These are phyloP conservation scores for Poecilia gillii DNA, from an alignment of 2,797 vertebrate species.

Conservation along the genomic window DNA sequence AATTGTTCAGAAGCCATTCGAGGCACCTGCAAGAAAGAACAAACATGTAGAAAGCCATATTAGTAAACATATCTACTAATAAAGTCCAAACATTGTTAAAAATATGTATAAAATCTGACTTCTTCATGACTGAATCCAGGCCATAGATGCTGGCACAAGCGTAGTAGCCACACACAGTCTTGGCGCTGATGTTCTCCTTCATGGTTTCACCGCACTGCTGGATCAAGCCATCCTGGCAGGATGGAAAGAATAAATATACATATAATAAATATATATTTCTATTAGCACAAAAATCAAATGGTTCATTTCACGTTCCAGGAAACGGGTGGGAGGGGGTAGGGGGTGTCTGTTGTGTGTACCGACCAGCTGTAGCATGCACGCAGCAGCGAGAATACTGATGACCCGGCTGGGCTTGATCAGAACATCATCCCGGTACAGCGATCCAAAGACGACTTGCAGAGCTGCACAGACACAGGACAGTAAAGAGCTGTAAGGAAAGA, in stretches of 20 bases:
- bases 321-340: neutral
- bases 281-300: neutral
- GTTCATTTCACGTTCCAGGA: neutral
- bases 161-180: slow-evolving; percentile 93
- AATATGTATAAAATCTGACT: slow-evolving; percentile 77
- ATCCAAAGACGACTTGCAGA: slow-evolving; percentile 96
- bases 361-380: slow-evolving; percentile 97
- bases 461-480: slow-evolving; percentile 74
- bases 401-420: slow-evolving; percentile 94
- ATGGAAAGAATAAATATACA: slow-evolving; percentile 4
- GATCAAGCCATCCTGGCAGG: slow-evolving; percentile 91
- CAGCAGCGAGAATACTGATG: slow-evolving; percentile 93
- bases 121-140: slow-evolving; percentile 94
- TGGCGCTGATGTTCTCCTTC: slow-evolving; percentile 96
- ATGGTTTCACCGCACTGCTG: slow-evolving; percentile 99
- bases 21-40: slow-evolving; percentile 86
- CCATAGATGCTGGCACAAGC: slow-evolving; percentile 91
- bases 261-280: neutral
- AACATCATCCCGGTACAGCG: slow-evolving; percentile 95
- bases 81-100: neutral
- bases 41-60: neutral
- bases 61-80: neutral
- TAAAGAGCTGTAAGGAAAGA: neutral
- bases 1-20: slow-evolving; percentile 97
- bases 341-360: slow-evolving; percentile 61